Percentiles rank a stretch among this genome's conserved stretches.
phyloP scores from a whole-genome alignment of 2,888 invertebrate genomes.

The Cabera pusaria region DNA sequence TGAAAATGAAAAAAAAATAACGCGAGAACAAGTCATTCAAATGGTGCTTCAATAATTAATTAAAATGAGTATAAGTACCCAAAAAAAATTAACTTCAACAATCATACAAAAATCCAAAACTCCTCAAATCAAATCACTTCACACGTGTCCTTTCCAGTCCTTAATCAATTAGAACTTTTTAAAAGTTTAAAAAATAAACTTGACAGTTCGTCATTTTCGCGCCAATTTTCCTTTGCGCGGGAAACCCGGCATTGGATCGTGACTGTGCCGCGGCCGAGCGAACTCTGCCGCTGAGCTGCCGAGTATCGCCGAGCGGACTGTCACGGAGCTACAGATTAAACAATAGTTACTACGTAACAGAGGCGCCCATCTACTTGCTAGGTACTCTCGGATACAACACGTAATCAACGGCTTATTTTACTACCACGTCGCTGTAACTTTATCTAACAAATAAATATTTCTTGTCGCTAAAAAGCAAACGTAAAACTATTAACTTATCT shows the following conservation, averaged over 20 bases:
- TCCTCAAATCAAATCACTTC: constrained; percentile 32
- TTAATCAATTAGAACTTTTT: constrained; percentile 35
- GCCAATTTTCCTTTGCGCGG: constrained; percentile 74
- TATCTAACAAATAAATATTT: background rate
- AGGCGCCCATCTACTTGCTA: constrained; percentile 51
- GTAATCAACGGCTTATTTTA: constrained; percentile 1
- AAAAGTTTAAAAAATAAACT: constrained; percentile 38
- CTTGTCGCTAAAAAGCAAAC: too few relatives aligned
- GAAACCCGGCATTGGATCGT: constrained; percentile 47
- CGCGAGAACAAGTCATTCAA: too few relatives aligned
- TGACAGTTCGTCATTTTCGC: constrained; percentile 78
- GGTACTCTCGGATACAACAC: constrained; percentile 11
- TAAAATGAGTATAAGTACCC: too few relatives aligned
- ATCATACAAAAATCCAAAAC: constrained; percentile 19
- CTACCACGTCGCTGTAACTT: constrained; percentile 6
- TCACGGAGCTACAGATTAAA: constrained; percentile 55
- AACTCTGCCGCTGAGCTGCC: too few relatives aligned
- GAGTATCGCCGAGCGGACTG: too few relatives aligned
- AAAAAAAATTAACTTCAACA: too few relatives aligned
- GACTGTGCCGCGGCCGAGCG: constrained; percentile 63
- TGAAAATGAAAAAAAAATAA: too few relatives aligned
- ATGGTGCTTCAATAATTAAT: too few relatives aligned
- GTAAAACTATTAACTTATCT: too few relatives aligned
- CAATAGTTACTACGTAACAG: too few relatives aligned
- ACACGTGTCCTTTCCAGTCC: constrained; percentile 23